Percentiles rank a stretch among this genome's conserved stretches.
Conservation (phyloP, 2,113 vertebrate genomes). For the Hippoglossus stenolepis region DNA sequence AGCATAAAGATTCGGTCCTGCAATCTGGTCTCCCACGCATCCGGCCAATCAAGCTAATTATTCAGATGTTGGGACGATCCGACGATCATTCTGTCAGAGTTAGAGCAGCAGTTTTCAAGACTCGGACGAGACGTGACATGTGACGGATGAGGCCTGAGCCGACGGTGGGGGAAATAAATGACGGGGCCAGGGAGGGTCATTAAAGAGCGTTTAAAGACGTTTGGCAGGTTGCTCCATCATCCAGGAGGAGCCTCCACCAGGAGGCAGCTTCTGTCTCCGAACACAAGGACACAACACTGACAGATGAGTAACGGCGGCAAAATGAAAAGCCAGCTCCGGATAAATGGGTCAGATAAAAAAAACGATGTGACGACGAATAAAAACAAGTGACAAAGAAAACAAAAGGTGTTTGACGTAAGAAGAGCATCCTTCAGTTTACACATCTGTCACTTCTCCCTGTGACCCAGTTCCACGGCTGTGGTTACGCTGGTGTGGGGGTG, state of each 20-base stretch:
- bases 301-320: background rate
- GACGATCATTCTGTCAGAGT: background rate
- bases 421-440: background rate
- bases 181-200: background rate
- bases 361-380: background rate
- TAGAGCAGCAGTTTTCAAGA: background rate
- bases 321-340: background rate
- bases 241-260: background rate
- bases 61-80: background rate
- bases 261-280: too few species aligned
- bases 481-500: background rate
- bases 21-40: background rate
- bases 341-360: conserved; percentile 17
- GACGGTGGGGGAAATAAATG: background rate
- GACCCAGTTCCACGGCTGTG: conserved; percentile 4
- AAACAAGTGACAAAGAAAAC: background rate
- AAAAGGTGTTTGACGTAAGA: background rate
- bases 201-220: background rate
- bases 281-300: background rate
- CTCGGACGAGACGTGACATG: background rate
- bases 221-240: conserved; percentile 4
- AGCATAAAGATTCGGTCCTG: background rate
- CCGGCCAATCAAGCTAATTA: background rate
- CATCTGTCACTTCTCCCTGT: conserved; percentile 10
- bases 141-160: background rate